Evolutionary conservation across 2,113 vertebrate species (phyloP), one percentile per base, ranked within the genome.

Genomic region (Callocephalon fimbriatum): DNA sequence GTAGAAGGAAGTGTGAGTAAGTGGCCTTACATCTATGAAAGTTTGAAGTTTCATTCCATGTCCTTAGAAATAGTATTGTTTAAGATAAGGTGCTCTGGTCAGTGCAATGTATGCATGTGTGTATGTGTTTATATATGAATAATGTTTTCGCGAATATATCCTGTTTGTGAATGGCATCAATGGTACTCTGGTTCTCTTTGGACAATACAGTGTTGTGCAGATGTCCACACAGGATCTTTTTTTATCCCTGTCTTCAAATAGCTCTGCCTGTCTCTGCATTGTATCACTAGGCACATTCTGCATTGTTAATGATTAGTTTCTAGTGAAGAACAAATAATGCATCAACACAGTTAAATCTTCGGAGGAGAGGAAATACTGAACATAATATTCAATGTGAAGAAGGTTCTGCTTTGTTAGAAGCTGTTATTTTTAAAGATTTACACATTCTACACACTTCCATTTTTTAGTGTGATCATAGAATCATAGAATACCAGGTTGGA

Each of bases 151-250:
- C 6, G 2, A 68, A 86, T 67, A 29, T 32, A 21, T 58, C 25
- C 61, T 92, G 70, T 96, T 27, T 53, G 37, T 88, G 83, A 89
- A 77, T 65, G 71, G 76, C 47, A 44, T 62, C 42, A 73, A 15
- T 62, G 59, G 78, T 76, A 29, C 89, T 50, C 45, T 73, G 53
- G n/a, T 29, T 87, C 48, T 50, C 61, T 66, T 47, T 51, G 82
- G 70, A 93, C 91, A 93, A 87, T 85, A 21, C 50, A 59, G 80
- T 67, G 40, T 54, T 93, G 86, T 94, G 63, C 79, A 50, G 35
- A 79, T 72, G 37, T 45, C 80, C 81, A n/a, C 56, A 50, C n/a
- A 45, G 42, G 31, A 37, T 78, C 29, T 67, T 75, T 67, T 35
- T 75, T 67, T 35, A 81, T 61, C 2, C 2, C 65, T 42, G 0